Evolutionary conservation across 1,140 invertebrate species (phyloP), one percentile per base, ranked within the genome.

Genomic region (Whitmania pigra): DNA sequence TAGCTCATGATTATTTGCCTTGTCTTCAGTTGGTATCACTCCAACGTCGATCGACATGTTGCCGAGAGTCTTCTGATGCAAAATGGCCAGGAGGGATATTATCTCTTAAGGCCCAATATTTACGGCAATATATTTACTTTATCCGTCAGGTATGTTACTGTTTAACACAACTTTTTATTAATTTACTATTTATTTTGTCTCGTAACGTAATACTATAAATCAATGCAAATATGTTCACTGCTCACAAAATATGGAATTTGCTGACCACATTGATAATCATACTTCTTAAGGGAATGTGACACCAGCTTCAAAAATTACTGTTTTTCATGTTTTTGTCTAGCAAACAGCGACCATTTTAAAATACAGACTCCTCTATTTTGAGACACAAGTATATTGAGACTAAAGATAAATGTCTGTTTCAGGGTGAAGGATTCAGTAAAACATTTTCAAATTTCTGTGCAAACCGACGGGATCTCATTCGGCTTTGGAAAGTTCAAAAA

Each of bases 61-160:
- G 79, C 79, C n/a, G 79, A 80, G 69, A 80, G 78, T 75, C 75
- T 80, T 60, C 73, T 80, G 17, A 71, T 80, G 70, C 78, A 79
- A 68, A 80, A 80, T 73, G 79, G 77, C 6, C 72, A 74, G 29
- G 78, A 80, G 72, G 79, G 79, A 22, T 78, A 77, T 20, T 80
- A 79, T 57, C 72, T 80, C 53, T 72, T 80, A 53, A 72, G 79
- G 68, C 76, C 77, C 1, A 80, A 78, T 72, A 78, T 77, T 15
- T 77, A 77, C 72, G 73, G 71, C 18, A 75, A 77, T 4, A 78
- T 79, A 63, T 78, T 78, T 73, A 78, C 78, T 15, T 63, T 80
- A 11, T 79, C 78, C 17, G 77, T 80, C 31, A 79, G 78, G 77
- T 80, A 57, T 13, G 11, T 63, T 63, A 20, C 9, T 63, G 43